Conservation (phyloP, 1,140 invertebrate species). For the Pogonus chalceus region DNA sequence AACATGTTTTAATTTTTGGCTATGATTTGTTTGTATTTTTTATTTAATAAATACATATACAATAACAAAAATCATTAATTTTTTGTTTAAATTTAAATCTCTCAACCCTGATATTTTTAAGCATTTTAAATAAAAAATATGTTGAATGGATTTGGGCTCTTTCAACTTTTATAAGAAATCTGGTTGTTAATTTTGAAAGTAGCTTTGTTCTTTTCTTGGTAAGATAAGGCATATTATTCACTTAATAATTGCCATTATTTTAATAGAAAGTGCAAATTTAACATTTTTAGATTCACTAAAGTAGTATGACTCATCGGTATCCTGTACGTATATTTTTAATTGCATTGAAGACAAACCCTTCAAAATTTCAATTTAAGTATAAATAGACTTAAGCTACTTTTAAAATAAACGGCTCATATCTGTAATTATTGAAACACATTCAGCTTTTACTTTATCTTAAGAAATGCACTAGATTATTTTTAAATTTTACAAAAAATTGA, state of each 20-base stretch:
- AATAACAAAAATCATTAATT: too few relatives aligned
- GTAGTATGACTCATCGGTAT: neutral
- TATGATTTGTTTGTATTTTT: too few relatives aligned
- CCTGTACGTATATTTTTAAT: neutral
- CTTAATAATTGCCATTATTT: constrained; percentile 17
- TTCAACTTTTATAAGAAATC: constrained; percentile 13
- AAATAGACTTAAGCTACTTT: neutral
- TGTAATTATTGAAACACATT: too few relatives aligned
- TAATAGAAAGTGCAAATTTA: constrained; percentile 14
- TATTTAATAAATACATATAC: too few relatives aligned
- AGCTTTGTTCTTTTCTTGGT: constrained; percentile 13
- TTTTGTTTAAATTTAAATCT: too few relatives aligned
- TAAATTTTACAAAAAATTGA: too few relatives aligned
- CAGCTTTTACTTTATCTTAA: too few relatives aligned
- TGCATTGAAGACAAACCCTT: neutral
- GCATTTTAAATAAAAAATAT: constrained; percentile 16
- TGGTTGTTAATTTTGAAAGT: constrained; percentile 16
- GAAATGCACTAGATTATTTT: too few relatives aligned
- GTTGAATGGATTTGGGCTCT: constrained; percentile 14
- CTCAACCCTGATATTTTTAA: constrained; percentile 9
- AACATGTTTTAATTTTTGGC: too few relatives aligned
- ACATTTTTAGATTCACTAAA: constrained; percentile 4
- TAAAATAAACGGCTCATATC: neutral
- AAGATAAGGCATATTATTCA: constrained; percentile 15
- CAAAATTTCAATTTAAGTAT: neutral